Conservation (phyloP, 2,888 invertebrate genomes). For the Lamellibrachia satsuma region DNA sequence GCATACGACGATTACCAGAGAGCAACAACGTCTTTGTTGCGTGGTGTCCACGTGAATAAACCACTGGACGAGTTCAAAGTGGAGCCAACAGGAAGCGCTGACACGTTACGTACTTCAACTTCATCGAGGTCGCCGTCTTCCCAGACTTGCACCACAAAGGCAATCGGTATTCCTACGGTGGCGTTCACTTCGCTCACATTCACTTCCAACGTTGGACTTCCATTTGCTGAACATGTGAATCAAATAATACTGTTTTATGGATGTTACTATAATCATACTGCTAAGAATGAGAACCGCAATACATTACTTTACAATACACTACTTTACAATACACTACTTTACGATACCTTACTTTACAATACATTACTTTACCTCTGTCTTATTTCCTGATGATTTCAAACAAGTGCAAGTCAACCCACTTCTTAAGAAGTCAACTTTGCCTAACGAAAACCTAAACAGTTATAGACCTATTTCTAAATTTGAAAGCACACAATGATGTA, state of each 20-base stretch:
- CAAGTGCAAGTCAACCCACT: no score
- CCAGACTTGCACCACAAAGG: neutral
- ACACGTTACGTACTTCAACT: neutral
- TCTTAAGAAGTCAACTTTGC: no score
- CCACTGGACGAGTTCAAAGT: neutral
- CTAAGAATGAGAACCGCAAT: no score
- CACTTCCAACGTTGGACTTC: neutral
- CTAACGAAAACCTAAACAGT: no score
- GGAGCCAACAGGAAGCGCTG: neutral
- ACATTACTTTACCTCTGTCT: no score
- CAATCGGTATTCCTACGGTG: neutral
- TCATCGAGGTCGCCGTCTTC: neutral
- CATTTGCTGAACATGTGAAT: neutral
- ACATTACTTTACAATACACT: neutral
- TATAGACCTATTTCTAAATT: no score
- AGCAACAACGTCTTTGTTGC: neutral
- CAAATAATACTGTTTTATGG: neutral
- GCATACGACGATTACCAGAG: neutral
- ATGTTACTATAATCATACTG: no score
- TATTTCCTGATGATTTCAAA: no score
- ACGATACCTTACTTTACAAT: no score
- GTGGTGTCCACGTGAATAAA: neutral
- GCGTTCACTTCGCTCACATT: neutral
- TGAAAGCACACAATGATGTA: no score
- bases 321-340: neutral